phyloP scores from a whole-genome alignment of 2,888 invertebrate species.

The Phalera bucephala region DNA sequence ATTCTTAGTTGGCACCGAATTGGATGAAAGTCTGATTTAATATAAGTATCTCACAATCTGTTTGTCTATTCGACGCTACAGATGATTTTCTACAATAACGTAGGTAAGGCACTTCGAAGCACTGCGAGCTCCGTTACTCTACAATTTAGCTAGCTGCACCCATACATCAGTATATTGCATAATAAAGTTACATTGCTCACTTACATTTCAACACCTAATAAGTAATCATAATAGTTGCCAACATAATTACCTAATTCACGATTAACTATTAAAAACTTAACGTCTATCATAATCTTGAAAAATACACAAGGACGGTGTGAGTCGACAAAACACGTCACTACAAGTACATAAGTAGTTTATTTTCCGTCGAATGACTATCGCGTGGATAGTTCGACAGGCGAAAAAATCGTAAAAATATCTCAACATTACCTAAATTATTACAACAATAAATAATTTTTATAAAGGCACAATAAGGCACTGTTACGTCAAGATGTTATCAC shows the following conservation, averaged over 20 bases:
- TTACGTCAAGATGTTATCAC: constrained; percentile 80
- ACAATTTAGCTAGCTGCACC: constrained; percentile 58
- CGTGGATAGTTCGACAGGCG: constrained; percentile 62
- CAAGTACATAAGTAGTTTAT: constrained; percentile 66
- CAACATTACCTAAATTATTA: constrained; percentile 70
- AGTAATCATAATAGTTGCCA: constrained; percentile 64
- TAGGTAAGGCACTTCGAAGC: constrained; percentile 44
- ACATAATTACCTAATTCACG: constrained; percentile 62
- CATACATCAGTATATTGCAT: constrained; percentile 49
- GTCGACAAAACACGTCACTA: constrained; percentile 72
- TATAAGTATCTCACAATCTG: constrained; percentile 14
- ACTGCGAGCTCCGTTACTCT: constrained; percentile 35
- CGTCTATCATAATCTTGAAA: constrained; percentile 78
- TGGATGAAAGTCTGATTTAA: constrained; percentile 15
- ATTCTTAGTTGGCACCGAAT: constrained; percentile 51
- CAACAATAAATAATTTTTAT: constrained; percentile 74
- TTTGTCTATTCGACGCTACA: constrained; percentile 11
- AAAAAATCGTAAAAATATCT: constrained; percentile 67
- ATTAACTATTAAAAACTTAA: constrained; percentile 68
- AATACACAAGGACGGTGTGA: constrained; percentile 82
- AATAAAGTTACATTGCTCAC: constrained; percentile 43
- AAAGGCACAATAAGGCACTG: constrained; percentile 82
- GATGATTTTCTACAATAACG: constrained; percentile 10
- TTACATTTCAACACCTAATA: constrained; percentile 34
- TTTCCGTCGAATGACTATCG: constrained; percentile 60